Percentiles rank a stretch among this genome's conserved stretches.
phyloP scores from a whole-genome alignment of 2,113 vertebrate genomes.

The Stictonetta naevosa region DNA sequence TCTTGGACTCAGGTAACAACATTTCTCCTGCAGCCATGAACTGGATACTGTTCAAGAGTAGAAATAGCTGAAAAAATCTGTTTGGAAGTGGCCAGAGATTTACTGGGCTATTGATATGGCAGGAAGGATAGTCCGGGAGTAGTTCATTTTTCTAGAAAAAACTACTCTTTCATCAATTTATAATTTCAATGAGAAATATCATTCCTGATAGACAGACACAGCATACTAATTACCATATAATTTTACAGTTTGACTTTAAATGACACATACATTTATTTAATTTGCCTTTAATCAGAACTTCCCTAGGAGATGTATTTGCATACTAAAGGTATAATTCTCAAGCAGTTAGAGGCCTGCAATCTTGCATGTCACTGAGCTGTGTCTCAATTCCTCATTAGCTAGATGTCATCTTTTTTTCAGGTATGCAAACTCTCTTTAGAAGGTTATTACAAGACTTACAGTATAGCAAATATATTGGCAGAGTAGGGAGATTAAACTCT shows the following conservation, averaged over 20 bases:
- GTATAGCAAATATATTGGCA: not conserved
- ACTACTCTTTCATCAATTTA: not conserved
- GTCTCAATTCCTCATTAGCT: not conserved
- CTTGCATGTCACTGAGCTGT: rapidly evolving
- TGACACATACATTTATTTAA: constrained; percentile 19
- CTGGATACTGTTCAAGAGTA: not conserved
- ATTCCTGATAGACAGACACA: not conserved
- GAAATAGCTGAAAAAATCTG: not conserved
- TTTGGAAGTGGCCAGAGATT: not conserved
- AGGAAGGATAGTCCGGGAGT: not conserved
- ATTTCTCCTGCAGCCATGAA: not conserved
- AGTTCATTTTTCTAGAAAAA: not conserved
- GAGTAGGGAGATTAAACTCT: not conserved
- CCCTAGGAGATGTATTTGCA: not conserved
- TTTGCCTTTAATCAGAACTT: constrained; percentile 14
- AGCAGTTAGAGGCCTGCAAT: not conserved
- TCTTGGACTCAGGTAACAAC: not conserved
- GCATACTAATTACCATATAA: not conserved
- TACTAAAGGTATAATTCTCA: not conserved
- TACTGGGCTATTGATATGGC: not conserved
- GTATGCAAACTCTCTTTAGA: not conserved
- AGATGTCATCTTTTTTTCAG: too few relatives aligned
- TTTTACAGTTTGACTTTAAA: not conserved
- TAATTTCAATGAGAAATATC: not conserved
- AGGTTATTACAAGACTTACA: not conserved